Evolutionary conservation across 2,797 vertebrate genomes (phyloP).

Genomic region (Microctenopoma steveboyesi): DNA sequence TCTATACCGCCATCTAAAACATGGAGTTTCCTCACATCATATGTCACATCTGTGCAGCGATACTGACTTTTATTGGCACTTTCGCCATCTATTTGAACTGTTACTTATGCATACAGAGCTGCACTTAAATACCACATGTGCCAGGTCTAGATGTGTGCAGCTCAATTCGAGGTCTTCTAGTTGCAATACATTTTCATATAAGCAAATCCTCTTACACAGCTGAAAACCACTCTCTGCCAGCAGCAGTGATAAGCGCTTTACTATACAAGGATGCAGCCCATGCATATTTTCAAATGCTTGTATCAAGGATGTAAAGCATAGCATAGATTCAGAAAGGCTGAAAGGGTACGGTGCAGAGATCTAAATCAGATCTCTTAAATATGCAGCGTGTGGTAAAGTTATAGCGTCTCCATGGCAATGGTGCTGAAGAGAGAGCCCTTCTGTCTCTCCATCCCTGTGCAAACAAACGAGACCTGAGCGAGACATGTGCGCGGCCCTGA

Average conservation of each 20-base stretch:
- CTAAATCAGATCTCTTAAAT: conserved; percentile 33
- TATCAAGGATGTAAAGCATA: conserved; percentile 15
- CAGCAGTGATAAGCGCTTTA: conserved; percentile 44
- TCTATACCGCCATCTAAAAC: conserved; percentile 7
- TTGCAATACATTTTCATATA: conserved; percentile 71
- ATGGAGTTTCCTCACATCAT: not conserved
- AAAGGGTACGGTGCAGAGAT: conserved; percentile 1
- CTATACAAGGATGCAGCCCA: conserved; percentile 25
- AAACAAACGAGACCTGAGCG: conserved; percentile 2
- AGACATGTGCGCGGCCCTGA: conserved; percentile 32
- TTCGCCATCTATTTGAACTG: conserved; percentile 17
- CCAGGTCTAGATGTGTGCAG: conserved; percentile 27
- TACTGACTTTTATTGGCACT: conserved; percentile 10
- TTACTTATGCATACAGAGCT: conserved; percentile 27
- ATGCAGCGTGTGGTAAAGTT: conserved; percentile 49
- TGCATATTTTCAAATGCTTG: conserved; percentile 7
- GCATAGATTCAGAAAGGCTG: not conserved
- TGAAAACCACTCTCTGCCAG: conserved; percentile 35
- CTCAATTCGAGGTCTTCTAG: conserved; percentile 63
- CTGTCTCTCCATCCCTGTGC: conserved; percentile 14
- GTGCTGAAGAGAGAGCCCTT: conserved; percentile 45
- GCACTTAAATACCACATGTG: conserved; percentile 17
- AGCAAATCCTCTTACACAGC: conserved; percentile 67
- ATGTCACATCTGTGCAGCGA: conserved; percentile 2
- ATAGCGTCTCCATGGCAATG: conserved; percentile 63